These are phyloP conservation scores for Xestia rhomboidea DNA, from an alignment of 2,888 invertebrate species.

Conservation along the genomic window DNA sequence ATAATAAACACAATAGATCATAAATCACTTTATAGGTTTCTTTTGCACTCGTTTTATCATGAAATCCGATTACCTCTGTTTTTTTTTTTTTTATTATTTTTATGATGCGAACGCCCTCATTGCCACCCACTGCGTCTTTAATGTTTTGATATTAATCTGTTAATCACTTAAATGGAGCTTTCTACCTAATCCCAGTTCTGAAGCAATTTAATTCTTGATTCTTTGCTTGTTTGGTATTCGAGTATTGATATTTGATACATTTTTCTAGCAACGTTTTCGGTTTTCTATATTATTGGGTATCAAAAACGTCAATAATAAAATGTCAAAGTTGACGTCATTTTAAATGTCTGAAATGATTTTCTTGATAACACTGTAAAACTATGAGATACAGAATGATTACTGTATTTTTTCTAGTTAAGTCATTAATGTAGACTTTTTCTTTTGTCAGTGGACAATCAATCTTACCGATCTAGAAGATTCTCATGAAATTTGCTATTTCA, in stretches of 20 bases:
- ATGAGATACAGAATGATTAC: neutral
- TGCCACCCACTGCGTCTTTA: constrained; percentile 48
- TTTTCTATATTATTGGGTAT: neutral
- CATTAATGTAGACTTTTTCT: neutral
- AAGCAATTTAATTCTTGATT: constrained; percentile 26
- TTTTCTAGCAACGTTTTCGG: neutral
- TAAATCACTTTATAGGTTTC: constrained; percentile 47
- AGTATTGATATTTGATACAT: neutral
- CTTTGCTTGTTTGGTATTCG: constrained; percentile 20
- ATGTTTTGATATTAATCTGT: constrained; percentile 66
- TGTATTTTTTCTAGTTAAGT: neutral
- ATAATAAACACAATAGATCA: constrained; percentile 35
- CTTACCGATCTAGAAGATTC: too few relatives aligned
- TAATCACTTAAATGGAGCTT: constrained; percentile 71
- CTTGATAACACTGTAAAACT: neutral
- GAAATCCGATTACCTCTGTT: constrained; percentile 49
- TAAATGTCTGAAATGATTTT: neutral
- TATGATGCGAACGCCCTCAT: constrained; percentile 18
- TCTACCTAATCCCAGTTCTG: constrained; percentile 40
- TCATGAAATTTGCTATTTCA: neutral
- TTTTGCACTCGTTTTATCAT: constrained; percentile 27
- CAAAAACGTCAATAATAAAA: neutral
- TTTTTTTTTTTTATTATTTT: constrained; percentile 31
- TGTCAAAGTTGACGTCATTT: neutral
- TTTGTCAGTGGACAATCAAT: neutral